Evolutionary conservation across 1,140 invertebrate genomes (phyloP).

Genomic region (Linepithema humile): DNA sequence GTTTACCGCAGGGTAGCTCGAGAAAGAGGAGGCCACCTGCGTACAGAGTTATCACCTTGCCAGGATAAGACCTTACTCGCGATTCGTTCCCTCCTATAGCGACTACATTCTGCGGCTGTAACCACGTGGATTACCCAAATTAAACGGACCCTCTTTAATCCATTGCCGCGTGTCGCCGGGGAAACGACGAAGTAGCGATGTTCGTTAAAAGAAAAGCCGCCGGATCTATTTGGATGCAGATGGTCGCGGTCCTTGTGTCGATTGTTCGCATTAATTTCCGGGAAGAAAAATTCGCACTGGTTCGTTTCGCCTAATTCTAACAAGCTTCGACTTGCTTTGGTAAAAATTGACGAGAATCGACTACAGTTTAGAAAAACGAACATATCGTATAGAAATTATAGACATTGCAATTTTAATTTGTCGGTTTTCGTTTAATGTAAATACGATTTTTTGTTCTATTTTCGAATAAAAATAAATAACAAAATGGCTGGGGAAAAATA

Average conservation of each 20-base stretch:
- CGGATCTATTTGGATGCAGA: conserved; percentile 24
- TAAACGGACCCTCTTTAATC: conserved; percentile 66
- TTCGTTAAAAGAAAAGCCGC: conserved; percentile 52
- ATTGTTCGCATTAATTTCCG: conserved; percentile 25
- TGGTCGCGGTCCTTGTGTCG: conserved; percentile 3
- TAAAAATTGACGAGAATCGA: neutral
- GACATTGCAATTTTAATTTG: too few relatives aligned
- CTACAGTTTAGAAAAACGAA: neutral
- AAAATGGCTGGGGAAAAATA: neutral
- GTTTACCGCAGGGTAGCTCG: conserved; percentile 49
- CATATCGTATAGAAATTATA: too few relatives aligned
- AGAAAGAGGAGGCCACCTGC: conserved; percentile 64
- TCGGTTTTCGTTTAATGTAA: too few relatives aligned
- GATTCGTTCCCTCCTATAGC: neutral
- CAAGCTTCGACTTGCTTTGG: neutral
- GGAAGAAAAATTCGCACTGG: neutral
- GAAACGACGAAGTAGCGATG: neutral
- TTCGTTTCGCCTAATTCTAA: neutral
- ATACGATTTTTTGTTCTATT: too few relatives aligned
- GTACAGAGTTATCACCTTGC: conserved; percentile 74
- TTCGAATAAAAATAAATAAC: neutral
- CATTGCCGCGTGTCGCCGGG: conserved; percentile 4
- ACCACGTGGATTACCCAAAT: conserved; percentile 72
- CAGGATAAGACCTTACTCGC: conserved; percentile 41
- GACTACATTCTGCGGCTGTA: conserved; percentile 1